Evolutionary conservation across 2,888 invertebrate genomes (phyloP), one percentile per base, ranked within the genome.

Genomic region (Bugulina stolonifera): DNA sequence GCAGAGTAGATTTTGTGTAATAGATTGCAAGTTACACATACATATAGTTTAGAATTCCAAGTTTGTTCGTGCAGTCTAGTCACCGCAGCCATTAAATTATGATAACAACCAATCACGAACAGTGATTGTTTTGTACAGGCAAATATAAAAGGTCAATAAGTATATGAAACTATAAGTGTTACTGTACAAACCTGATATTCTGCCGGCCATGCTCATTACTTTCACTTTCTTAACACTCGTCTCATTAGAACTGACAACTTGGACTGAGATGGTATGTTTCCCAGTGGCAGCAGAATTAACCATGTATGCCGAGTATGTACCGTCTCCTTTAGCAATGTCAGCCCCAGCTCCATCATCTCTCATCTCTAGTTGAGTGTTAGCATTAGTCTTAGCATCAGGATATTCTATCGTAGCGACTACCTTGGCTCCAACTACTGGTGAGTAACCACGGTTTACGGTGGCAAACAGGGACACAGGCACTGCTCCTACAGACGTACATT

Each of bases 301-400:
- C 3, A 54, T 54, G 23, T 27, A 70, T 3, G 52, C 70, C 10
- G 71, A 71, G 57, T 71, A 71, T 22, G 29, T 71, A 10, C 71
- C 71, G 23, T 71, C 71, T 5, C 35, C 57, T 64, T 71, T 71
- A 10, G 10, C 29, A 34, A 71, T 71, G 27, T 71, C 71, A n/a
- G 71, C 71, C 5, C 64, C 71, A 18, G 57, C 71, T 18, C 71
- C 71, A 52, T 71, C 71, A 29, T 71, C 71, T 35, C 35, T 34
- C 71, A 71, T 57, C n/a, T 29, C 29, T 14, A 71, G 34, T 64
- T 64, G 2, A 32, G 32, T 32, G 3, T 22, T 64, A n/a, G 54
- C 18, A n/a, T 71, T 5, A 14, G 34, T 69, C 18, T 22, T 25
- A 14, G 27, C 55, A 27, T 18, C 43, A 18, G 71, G 71, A 23